Percentiles rank a stretch among this genome's conserved stretches.
phyloP scores from a whole-genome alignment of 2,113 vertebrate genomes.

The Fregetta grallaria region DNA sequence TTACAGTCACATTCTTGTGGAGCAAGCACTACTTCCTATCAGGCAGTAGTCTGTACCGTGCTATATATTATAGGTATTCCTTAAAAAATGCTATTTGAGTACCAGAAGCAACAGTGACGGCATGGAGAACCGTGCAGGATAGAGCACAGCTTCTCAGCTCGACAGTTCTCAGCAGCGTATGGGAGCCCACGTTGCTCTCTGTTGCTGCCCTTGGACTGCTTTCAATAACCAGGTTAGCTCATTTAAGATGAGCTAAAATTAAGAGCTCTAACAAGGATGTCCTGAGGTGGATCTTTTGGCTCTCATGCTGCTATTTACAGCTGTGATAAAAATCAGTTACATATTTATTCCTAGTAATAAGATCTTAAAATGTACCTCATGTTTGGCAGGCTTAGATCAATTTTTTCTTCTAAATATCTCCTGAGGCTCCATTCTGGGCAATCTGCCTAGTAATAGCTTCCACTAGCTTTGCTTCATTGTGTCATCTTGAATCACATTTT shows the following conservation, averaged over 20 bases:
- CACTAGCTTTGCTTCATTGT: not conserved
- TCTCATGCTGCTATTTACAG: slow-evolving; percentile 10
- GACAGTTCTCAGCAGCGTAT: not conserved
- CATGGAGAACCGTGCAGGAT: not conserved
- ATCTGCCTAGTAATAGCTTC: not conserved
- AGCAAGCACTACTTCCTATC: not conserved
- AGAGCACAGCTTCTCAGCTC: not conserved
- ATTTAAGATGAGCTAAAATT: slow-evolving; percentile 37
- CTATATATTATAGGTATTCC: not conserved
- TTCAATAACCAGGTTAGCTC: slow-evolving; percentile 26
- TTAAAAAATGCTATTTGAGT: not conserved
- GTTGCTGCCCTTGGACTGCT: not conserved
- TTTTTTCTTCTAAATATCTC: not conserved
- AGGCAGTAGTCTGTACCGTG: not conserved
- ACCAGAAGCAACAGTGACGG: not conserved
- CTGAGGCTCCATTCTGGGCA: slow-evolving; percentile 4
- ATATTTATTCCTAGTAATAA: slow-evolving; percentile 44
- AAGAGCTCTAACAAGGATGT: not conserved
- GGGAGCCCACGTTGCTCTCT: not conserved
- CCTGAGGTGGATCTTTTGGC: slow-evolving; percentile 30
- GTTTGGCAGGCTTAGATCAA: slow-evolving; percentile 4
- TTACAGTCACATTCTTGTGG: not conserved
- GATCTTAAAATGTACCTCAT: not conserved
- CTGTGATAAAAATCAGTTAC: slow-evolving; percentile 43
- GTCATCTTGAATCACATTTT: not conserved